Evolutionary conservation across 2,797 vertebrate genomes (phyloP), one percentile per base, ranked within the genome.

Genomic region (Lepidocolaptes lacrymiger): DNA sequence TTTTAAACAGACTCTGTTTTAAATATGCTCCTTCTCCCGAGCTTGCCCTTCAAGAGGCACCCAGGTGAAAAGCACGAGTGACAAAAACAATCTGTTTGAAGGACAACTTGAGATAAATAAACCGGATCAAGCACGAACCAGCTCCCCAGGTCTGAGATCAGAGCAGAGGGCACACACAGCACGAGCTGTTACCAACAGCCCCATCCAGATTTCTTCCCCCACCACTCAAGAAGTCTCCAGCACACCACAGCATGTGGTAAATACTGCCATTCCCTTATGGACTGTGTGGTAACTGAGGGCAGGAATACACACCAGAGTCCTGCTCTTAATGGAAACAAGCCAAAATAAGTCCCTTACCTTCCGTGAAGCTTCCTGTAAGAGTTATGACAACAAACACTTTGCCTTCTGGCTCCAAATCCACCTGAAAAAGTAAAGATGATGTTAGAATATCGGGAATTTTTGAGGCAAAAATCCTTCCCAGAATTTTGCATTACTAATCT

Each of bases 391-490:
- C 97, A 93, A 98, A 99, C 41, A 99, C 98, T 97, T 99, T 99
- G 52, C 99, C 99, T 96, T 99, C 99, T 13, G 99, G 99, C 95
- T 99, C 99, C 98, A 99, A 97, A 96, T 99, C 99, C 97, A 99
- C 98, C 99, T 99, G 97, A 73, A 94, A 96, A 87, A 96, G 62
- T 8, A 77, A 75, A 79, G 28, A 36, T 48, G 55, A 68, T 0
- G 2, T 96, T 41, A 94, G 43, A 73, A 91, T 6, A 54, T 3
- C 48, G 19, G 18, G 18, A 2, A 3, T 20, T 68, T 80, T 62
- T n/a, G 44, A 85, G 32, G 46, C 16, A 86, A 32, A 62, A 32
- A 13, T 15, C 21, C 22, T 44, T 43, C 37, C 34, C 0, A 0
- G 49, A 13, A 55, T 54, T 95, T 66, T 76, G 28, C 22, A 39